These are phyloP conservation scores for Popillia japonica DNA, from an alignment of 1,140 invertebrate genomes.

Conservation along the genomic window DNA sequence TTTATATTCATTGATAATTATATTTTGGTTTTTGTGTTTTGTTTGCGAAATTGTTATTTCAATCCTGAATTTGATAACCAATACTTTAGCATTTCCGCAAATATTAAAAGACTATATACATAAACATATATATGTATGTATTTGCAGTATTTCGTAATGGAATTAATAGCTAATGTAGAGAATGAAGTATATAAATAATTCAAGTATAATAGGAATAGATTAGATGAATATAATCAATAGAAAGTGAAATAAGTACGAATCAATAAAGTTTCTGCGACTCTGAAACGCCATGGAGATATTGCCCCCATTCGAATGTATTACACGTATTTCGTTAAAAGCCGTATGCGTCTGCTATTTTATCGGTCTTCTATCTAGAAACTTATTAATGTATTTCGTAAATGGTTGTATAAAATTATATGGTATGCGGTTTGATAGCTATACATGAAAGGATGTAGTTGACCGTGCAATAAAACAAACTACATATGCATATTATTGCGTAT, in stretches of 20 bases:
- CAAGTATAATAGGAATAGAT: background rate
- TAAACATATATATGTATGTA: too few species aligned
- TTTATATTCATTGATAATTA: too few species aligned
- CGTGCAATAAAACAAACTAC: background rate
- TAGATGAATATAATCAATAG: slow-evolving; percentile 14
- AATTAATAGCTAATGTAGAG: background rate
- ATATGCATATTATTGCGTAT: background rate
- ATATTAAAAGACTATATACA: too few species aligned
- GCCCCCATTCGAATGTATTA: slow-evolving; percentile 5
- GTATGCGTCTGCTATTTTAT: slow-evolving; percentile 4
- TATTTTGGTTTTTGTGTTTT: too few species aligned
- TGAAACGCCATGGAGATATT: background rate
- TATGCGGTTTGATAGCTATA: background rate
- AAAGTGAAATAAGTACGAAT: background rate
- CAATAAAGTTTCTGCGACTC: background rate
- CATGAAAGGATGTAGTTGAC: background rate
- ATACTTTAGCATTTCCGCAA: too few species aligned
- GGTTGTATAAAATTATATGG: slow-evolving; percentile 13
- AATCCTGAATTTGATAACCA: too few species aligned
- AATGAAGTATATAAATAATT: slow-evolving; percentile 12
- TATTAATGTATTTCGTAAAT: background rate
- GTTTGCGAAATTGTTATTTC: too few species aligned
- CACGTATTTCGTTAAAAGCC: background rate
- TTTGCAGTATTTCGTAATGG: background rate
- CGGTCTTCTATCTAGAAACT: slow-evolving; percentile 2